Base-by-base conservation (phyloP, 2,113 vertebrate species). In the Calonectris borealis region DNA sequence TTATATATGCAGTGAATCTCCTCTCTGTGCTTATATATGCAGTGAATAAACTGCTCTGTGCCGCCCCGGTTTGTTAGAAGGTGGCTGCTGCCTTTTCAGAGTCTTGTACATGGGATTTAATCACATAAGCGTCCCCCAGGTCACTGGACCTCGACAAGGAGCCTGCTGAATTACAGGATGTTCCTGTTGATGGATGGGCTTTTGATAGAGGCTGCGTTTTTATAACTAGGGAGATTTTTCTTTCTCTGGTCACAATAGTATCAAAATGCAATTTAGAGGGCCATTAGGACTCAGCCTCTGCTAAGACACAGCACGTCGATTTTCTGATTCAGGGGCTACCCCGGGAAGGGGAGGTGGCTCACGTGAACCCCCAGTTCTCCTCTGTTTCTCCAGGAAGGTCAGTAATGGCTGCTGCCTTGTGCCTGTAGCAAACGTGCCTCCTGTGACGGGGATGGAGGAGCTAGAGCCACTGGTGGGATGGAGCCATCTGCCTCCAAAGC, bases 121-220 rank as follows among this genome's bases (percentile, higher is more conserved):
- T 91, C 82, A 70, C 34, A 58, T 13, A 27, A 90, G 57, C 81
- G 83, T 72, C 81, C 70, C 83, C 76, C 32, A 34, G 86, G 93
- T 96, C 93, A 83, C 82, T 44, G 86, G 70, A 60, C 66, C 78
- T 83, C 27, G 20, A 13, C 0, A 0, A 87, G 61, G 25, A 92
- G 87, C 73, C 87, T 46, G 91, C 78, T 84, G 94, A 87, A n/a
- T 86, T 87, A 79, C 54, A 85, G 62, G 54, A 21, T 77, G 62
- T 86, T 90, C 73, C 60, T 68, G 27, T 15, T 94, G 96, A 96
- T 95, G 91, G 84, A 96, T 96, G 91, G 79, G 49, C 91, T 94
- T 90, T 89, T 64, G 79, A 46, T 36, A 78, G 89, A 88, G 69
- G 31, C 69, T 49, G 68, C 2, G 9, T 54, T 93, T 90, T 42